phyloP scores from a whole-genome alignment of 2,888 invertebrate species.

The Andrena praecox region DNA sequence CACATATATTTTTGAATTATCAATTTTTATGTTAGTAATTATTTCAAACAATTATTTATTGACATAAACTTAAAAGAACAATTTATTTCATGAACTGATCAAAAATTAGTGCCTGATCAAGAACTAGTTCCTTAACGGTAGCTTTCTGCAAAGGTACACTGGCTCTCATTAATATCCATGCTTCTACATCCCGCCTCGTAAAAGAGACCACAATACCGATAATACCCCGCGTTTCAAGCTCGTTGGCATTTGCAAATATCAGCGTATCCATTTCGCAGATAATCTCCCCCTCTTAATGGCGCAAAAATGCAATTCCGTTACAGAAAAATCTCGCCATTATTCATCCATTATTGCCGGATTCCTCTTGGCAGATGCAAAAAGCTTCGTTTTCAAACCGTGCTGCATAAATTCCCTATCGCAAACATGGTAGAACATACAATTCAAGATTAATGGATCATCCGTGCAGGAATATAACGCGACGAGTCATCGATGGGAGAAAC shows the following conservation, averaged over 20 bases:
- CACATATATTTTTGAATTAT: too few species aligned
- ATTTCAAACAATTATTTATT: too few species aligned
- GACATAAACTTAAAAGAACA: too few species aligned
- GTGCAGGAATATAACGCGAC: neutral
- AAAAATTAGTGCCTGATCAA: too few species aligned
- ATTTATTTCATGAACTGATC: too few species aligned
- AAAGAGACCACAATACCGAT: neutral
- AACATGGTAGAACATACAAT: neutral
- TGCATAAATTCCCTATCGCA: neutral
- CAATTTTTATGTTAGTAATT: too few species aligned
- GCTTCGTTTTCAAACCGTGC: neutral
- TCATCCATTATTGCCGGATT: neutral
- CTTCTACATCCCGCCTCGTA: constrained; percentile 1
- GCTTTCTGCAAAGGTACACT: neutral
- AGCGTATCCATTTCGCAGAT: too few species aligned
- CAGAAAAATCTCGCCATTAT: neutral
- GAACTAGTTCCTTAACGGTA: too few species aligned
- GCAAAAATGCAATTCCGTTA: neutral
- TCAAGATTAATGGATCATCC: neutral
- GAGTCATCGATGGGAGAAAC: neutral
- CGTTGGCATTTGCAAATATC: too few species aligned
- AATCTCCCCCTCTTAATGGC: neutral
- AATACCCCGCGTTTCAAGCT: neutral
- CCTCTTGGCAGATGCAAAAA: neutral
- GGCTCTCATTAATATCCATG: neutral